Conservation (phyloP, 37 sponge, comb jelly and placozoan species). For the Diacarnus erythraeanus region DNA sequence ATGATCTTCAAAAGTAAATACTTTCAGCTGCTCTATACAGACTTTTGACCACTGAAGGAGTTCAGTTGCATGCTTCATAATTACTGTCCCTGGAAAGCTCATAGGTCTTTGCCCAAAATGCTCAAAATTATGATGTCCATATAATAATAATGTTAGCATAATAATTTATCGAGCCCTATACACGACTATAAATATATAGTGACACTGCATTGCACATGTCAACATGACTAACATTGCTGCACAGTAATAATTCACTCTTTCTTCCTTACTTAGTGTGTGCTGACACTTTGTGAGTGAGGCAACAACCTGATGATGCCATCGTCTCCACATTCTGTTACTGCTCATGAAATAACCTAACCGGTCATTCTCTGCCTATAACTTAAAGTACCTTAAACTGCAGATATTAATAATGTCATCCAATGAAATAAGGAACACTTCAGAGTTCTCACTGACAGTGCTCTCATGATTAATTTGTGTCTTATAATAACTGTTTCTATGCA, state of each 20-base stretch:
- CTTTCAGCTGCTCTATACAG: too few species aligned
- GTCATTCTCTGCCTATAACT: constrained; percentile 62
- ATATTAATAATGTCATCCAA: constrained; percentile 42
- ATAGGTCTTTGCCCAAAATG: too few species aligned
- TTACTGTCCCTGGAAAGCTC: too few species aligned
- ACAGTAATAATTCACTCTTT: background rate
- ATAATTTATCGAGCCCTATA: too few species aligned
- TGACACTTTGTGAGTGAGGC: constrained; percentile 53
- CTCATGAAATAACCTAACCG: constrained; percentile 73
- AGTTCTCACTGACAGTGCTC: constrained; percentile 50
- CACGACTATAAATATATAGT: too few species aligned
- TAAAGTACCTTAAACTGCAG: constrained; percentile 68
- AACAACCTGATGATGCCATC: constrained; percentile 49
- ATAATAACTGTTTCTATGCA: background rate
- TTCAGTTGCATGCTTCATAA: too few species aligned
- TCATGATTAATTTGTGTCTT: background rate
- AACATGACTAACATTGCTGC: background rate
- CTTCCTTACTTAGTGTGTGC: constrained; percentile 47
- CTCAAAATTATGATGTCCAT: too few species aligned
- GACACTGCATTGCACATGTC: too few species aligned
- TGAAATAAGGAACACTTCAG: constrained; percentile 61
- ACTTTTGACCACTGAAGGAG: too few species aligned
- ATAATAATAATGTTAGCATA: too few species aligned
- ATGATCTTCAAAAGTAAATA: too few species aligned
- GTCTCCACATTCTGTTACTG: constrained; percentile 66